Conservation (phyloP, 2,797 vertebrate genomes). For the Anomalospiza imberbis region DNA sequence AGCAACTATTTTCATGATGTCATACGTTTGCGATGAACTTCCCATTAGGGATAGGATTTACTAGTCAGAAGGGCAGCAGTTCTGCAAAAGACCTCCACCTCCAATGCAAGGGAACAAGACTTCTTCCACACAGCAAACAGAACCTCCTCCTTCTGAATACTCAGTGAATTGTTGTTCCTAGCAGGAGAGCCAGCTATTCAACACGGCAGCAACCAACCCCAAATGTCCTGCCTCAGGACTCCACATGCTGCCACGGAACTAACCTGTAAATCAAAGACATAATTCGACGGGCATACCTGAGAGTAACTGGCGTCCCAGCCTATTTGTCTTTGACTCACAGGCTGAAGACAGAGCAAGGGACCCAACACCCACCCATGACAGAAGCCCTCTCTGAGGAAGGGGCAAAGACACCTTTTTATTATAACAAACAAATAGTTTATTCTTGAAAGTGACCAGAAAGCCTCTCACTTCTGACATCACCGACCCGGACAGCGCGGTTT, state of each 20-base stretch:
- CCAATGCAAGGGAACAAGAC: not conserved
- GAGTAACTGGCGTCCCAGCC: accelerated
- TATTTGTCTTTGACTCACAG: not conserved
- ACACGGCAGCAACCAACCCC: not conserved
- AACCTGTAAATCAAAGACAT: not conserved
- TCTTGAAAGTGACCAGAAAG: not conserved
- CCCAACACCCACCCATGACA: accelerated
- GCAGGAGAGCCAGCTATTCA: not conserved
- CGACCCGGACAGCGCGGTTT: not conserved
- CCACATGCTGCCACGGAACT: not conserved
- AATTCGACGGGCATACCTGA: not conserved
- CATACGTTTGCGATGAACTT: not conserved
- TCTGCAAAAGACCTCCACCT: not conserved
- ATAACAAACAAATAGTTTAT: accelerated
- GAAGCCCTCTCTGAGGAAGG: not conserved
- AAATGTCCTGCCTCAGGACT: slow-evolving; percentile 30
- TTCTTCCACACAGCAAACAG: not conserved
- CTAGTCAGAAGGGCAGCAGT: not conserved
- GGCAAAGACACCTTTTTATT: not conserved
- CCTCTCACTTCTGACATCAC: not conserved
- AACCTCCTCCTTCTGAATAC: not conserved
- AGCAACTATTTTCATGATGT: not conserved
- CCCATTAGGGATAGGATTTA: not conserved
- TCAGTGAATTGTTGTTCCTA: not conserved
- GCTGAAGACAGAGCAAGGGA: not conserved